Evolutionary conservation across 2,113 vertebrate genomes (phyloP).

Genomic region (Pseudonaja textilis): DNA sequence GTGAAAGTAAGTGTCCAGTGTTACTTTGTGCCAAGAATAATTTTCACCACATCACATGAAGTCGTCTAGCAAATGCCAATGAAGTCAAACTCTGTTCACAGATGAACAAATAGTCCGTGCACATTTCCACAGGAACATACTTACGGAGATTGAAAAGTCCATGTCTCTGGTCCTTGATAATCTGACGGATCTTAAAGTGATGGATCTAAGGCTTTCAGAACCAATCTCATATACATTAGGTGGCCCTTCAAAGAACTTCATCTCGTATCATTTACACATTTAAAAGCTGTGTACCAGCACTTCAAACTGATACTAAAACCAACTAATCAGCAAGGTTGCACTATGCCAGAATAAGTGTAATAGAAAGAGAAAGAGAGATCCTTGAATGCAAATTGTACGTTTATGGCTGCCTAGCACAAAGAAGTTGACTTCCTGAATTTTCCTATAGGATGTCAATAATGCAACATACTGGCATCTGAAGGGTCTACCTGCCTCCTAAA

Average conservation of each 20-base stretch:
- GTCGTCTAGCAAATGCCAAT: neutral
- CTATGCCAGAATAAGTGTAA: neutral
- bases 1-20: neutral
- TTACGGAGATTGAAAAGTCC: neutral
- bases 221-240: neutral
- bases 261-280: neutral
- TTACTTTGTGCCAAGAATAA: neutral
- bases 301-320: neutral
- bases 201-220: neutral
- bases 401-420: neutral
- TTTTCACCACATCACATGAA: neutral
- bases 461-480: neutral
- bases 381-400: neutral
- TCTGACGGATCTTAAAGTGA: neutral
- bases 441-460: neutral
- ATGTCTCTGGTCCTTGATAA: neutral
- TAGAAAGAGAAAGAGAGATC: neutral
- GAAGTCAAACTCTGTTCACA: neutral
- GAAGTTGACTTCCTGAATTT: neutral
- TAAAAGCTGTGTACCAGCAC: neutral
- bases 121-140: neutral
- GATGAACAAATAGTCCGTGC: neutral
- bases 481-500: neutral
- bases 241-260: neutral
- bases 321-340: neutral